Evolutionary conservation across 1,140 invertebrate genomes (phyloP).

Genomic region (Delia radicum): DNA sequence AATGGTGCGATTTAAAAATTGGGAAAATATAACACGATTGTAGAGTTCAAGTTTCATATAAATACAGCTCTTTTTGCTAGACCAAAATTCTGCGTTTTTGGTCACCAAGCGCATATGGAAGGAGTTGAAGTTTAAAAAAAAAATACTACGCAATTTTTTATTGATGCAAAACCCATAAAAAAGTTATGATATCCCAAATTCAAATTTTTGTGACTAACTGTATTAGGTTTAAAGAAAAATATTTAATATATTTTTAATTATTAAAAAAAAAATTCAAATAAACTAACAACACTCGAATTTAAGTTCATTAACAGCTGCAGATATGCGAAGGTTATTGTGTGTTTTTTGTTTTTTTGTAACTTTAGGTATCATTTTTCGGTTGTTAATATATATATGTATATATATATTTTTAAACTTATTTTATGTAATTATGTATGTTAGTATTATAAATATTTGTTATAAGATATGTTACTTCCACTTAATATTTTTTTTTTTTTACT

Average conservation of each 20-base stretch:
- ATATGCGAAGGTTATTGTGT: not conserved
- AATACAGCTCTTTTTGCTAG: too few species aligned
- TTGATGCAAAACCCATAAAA: too few species aligned
- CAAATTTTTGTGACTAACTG: too few species aligned
- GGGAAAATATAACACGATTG: too few species aligned
- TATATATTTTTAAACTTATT: not conserved
- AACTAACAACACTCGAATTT: not conserved
- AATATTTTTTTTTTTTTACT: not conserved
- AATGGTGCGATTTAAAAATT: too few species aligned
- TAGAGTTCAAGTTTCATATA: too few species aligned
- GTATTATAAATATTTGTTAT: not conserved
- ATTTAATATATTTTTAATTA: not conserved
- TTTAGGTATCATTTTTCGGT: not conserved
- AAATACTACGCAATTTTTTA: too few species aligned
- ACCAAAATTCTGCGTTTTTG: too few species aligned
- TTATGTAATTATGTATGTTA: not conserved
- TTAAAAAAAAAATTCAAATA: not conserved
- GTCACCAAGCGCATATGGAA: too few species aligned
- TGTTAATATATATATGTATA: not conserved
- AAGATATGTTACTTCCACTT: conserved; percentile 20
- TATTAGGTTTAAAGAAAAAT: not conserved
- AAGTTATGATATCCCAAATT: too few species aligned
- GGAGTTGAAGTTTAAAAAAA: too few species aligned
- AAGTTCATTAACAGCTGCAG: not conserved
- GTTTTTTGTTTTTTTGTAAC: not conserved